A percentile compares a stretch with the other conserved stretches of the same genome.
These are phyloP conservation scores for Monopterus albus DNA, from an alignment of 2,113 vertebrate species.

Conservation along the genomic window DNA sequence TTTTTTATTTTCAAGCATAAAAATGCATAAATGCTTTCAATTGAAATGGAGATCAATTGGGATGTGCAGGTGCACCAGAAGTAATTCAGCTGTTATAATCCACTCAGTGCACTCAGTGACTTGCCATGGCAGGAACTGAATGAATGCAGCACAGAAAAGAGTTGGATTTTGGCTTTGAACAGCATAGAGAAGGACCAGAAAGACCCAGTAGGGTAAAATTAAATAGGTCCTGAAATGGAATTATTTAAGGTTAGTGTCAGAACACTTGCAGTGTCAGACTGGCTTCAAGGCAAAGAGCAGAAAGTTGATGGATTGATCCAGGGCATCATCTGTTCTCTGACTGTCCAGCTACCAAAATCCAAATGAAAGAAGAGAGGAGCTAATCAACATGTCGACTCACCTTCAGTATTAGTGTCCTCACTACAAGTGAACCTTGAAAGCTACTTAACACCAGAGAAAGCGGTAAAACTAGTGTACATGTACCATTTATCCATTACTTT, in stretches of 20 bases:
- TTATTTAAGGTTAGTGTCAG: constrained; percentile 21
- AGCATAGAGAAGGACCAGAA: no score
- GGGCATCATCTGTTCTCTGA: background rate
- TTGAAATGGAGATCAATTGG: background rate
- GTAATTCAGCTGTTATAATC: background rate
- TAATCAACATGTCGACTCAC: no score
- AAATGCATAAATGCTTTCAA: background rate
- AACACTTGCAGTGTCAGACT: background rate
- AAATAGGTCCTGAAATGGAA: constrained; percentile 30
- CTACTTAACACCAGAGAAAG: no score
- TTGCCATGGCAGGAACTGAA: background rate
- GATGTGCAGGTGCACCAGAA: background rate
- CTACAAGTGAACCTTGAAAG: no score
- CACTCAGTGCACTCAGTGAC: background rate
- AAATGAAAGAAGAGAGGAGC: no score
- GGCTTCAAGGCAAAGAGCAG: constrained; percentile 8
- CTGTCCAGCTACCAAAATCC: no score
- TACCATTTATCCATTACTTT: no score
- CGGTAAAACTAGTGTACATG: no score
- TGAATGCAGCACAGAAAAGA: background rate
- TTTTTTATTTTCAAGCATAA: constrained; percentile 6
- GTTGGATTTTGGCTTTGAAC: constrained; percentile 38
- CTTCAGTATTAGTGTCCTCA: no score
- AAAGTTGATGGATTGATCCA: constrained; percentile 9
- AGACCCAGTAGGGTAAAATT: background rate